Conservation (phyloP, 2,888 invertebrate genomes). For the Rhyacophila evoluta region DNA sequence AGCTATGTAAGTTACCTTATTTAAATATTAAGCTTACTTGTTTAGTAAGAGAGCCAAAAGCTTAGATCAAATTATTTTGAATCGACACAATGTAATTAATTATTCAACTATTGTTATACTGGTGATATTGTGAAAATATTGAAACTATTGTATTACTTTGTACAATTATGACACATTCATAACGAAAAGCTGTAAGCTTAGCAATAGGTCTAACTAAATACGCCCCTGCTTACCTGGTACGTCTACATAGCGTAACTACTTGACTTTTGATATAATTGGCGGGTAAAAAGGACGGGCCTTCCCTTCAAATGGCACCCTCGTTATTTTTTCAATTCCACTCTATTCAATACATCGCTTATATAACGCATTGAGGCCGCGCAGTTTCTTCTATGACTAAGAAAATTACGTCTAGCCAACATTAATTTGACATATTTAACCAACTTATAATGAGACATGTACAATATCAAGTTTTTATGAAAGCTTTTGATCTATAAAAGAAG, state of each 20-base stretch:
- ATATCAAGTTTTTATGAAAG: too few relatives aligned
- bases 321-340: conserved; percentile 24
- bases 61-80: too few relatives aligned
- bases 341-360: not conserved
- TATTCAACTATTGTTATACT: too few relatives aligned
- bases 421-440: conserved; percentile 5
- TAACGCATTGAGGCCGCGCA: not conserved
- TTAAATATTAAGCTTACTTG: too few relatives aligned
- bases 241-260: not conserved
- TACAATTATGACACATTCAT: too few relatives aligned
- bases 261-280: conserved; percentile 22
- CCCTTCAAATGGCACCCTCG: conserved; percentile 18
- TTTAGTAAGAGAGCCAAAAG: too few relatives aligned
- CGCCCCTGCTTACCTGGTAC: not conserved
- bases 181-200: too few relatives aligned
- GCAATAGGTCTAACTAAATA: not conserved
- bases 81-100: too few relatives aligned
- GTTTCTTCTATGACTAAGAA: not conserved
- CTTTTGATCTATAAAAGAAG: too few relatives aligned
- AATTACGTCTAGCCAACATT: not conserved
- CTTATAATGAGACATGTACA: too few relatives aligned
- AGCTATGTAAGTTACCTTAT: too few relatives aligned
- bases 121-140: not conserved
- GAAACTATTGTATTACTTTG: not conserved
- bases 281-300: not conserved